These are phyloP conservation scores for Dendrocincla fuliginosa DNA, from an alignment of 2,797 vertebrate species.

Conservation along the genomic window DNA sequence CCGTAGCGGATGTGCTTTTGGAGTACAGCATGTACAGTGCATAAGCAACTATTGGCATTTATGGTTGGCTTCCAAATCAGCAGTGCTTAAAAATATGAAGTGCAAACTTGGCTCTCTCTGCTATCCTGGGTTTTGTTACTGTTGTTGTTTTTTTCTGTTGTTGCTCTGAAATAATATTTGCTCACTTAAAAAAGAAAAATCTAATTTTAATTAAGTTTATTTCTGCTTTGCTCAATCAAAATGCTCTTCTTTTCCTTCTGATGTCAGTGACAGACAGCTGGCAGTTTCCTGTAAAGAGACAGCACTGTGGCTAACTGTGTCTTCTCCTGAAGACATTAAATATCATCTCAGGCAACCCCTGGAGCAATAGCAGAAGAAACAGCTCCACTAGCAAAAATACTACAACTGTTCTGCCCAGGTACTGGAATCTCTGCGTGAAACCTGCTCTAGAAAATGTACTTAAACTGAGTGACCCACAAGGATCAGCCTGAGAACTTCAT, in stretches of 20 bases:
- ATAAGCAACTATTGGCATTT: constrained; percentile 28
- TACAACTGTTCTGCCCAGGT: not conserved
- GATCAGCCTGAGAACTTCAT: not conserved
- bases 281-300: not conserved
- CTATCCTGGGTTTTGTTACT: not conserved
- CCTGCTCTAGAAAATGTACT: not conserved
- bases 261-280: not conserved
- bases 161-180: not conserved
- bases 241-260: not conserved
- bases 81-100: constrained; percentile 44
- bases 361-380: not conserved
- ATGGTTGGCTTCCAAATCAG: constrained; percentile 52
- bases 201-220: constrained; percentile 1
- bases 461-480: not conserved
- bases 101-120: not conserved
- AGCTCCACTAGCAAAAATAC: not conserved
- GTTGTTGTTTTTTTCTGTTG: not conserved
- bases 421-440: not conserved
- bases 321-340: not conserved
- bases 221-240: not conserved
- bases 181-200: not conserved
- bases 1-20: not conserved
- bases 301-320: not conserved
- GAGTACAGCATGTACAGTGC: constrained; percentile 35
- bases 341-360: not conserved